Conservation (phyloP, 2,113 vertebrate genomes). For the Phylloscopus trochiloides region DNA sequence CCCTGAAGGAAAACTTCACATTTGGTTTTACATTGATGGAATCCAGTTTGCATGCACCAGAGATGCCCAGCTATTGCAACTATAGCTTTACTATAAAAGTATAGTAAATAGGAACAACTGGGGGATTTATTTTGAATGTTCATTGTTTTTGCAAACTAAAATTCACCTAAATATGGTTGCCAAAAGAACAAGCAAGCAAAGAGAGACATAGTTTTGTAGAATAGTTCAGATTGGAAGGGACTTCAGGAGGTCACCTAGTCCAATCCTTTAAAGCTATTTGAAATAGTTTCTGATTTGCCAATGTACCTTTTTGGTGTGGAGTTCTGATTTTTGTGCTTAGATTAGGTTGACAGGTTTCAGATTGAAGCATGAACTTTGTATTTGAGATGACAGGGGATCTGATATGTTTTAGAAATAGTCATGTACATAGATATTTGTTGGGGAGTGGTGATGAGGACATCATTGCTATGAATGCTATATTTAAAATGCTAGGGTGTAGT, state of each 20-base stretch:
- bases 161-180: not conserved
- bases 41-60: accelerated
- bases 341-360: not conserved
- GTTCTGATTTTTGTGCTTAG: not conserved
- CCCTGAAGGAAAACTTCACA: not conserved
- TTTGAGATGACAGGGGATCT: not conserved
- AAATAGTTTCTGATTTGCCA: not conserved
- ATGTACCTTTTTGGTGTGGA: not conserved
- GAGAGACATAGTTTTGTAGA: not conserved
- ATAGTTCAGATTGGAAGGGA: not conserved
- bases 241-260: not conserved
- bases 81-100: not conserved
- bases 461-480: slow-evolving; percentile 50
- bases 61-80: not conserved
- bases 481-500: slow-evolving; percentile 64
- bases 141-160: not conserved
- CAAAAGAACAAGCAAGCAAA: not conserved
- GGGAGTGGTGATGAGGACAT: not conserved
- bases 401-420: not conserved
- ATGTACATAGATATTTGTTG: not conserved
- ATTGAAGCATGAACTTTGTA: not conserved
- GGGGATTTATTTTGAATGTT: not conserved
- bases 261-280: not conserved
- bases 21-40: not conserved
- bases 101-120: not conserved